phyloP scores from a whole-genome alignment of 2,888 invertebrate species.

The Argynnis bischoffii region DNA sequence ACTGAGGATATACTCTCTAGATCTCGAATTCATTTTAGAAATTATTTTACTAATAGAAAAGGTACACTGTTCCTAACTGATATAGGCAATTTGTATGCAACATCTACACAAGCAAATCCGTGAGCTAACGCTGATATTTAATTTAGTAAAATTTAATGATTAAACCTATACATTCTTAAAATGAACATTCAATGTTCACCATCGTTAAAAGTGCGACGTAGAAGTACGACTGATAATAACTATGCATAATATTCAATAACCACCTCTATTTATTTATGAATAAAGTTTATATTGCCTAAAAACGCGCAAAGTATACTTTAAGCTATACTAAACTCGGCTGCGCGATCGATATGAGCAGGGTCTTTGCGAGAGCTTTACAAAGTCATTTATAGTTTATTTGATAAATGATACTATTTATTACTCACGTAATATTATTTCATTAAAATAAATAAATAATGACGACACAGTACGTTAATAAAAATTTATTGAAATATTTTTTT shows the following conservation, averaged over 20 bases:
- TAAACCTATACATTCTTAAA: background rate
- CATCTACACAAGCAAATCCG: no score
- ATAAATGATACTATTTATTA: slow-evolving; percentile 13
- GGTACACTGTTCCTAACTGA: no score
- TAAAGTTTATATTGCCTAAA: slow-evolving; percentile 21
- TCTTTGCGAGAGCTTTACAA: slow-evolving; percentile 17
- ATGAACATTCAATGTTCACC: slow-evolving; percentile 14
- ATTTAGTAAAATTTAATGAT: background rate
- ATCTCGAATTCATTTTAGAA: no score
- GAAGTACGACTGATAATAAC: slow-evolving; percentile 25
- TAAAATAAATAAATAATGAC: no score
- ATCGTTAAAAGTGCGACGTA: slow-evolving; percentile 31
- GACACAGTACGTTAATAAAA: no score
- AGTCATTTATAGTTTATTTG: slow-evolving; percentile 22
- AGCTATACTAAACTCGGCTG: slow-evolving; percentile 30
- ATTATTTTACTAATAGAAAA: no score
- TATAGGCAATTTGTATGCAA: no score
- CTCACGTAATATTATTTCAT: no score
- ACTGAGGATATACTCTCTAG: no score
- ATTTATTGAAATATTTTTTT: no score
- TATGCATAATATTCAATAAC: background rate
- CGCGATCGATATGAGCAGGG: slow-evolving; percentile 38
- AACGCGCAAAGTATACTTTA: slow-evolving; percentile 27
- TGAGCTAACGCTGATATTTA: no score
- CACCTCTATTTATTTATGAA: background rate